phyloP scores from a whole-genome alignment of 2,888 invertebrate genomes.

The Eudasyphora cyanicolor region DNA sequence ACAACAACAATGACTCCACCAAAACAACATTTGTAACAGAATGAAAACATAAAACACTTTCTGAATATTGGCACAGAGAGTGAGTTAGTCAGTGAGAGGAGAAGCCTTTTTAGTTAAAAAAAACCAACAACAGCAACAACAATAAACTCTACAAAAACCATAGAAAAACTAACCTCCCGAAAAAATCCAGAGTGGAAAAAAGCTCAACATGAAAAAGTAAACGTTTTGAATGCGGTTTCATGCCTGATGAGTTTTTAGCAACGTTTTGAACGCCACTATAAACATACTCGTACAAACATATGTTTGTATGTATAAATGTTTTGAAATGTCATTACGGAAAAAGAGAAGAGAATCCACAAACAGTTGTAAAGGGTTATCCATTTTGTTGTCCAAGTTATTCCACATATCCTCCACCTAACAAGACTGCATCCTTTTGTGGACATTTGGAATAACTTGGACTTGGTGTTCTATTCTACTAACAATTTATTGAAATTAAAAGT shows the following conservation, averaged over 20 bases:
- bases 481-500: no score
- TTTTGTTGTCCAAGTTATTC: no score
- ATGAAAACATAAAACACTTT: conserved; percentile 48
- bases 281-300: no score
- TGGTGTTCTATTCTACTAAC: no score
- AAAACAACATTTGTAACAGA: conserved; percentile 37
- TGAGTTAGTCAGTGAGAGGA: neutral
- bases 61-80: neutral
- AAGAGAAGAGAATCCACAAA: conserved; percentile 9
- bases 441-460: no score
- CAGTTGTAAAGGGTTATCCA: no score
- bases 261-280: conserved; percentile 25
- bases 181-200: neutral
- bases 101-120: neutral
- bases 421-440: no score
- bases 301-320: no score
- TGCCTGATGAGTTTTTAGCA: conserved; percentile 54
- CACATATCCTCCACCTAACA: no score
- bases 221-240: conserved; percentile 48
- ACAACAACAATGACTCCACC: conserved; percentile 8
- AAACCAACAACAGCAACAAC: neutral
- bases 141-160: conserved; percentile 3
- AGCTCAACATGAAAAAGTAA: conserved; percentile 7
- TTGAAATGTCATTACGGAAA: conserved; percentile 54
- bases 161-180: neutral